Base-by-base conservation (phyloP, 2,888 invertebrate species). In the Dasysyrphus tricinctus region DNA sequence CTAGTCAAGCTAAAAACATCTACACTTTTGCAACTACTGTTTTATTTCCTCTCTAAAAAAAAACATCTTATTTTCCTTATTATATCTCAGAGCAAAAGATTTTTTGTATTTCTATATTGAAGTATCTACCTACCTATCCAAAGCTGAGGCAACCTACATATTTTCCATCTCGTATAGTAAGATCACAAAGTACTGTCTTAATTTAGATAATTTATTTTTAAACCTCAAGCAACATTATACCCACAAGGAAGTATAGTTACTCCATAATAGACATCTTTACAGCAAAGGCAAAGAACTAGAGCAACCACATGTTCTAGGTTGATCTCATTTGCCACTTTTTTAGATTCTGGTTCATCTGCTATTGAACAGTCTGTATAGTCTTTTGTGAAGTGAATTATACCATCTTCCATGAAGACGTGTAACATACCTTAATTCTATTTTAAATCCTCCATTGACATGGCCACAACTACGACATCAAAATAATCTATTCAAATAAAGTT, bases 401-500 rank as follows among this genome's bases (percentile, higher is more conserved):
- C 44, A 70, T 80, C 75, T 80, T 76, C 65, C n/a, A n/a, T 47
- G 67, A 76, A 47, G 42, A 80, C 76, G 32, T 84, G 65, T 61
- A 74, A 56, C 81, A 78, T 85, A 85, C 81, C 77, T 85, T 77
- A 73, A 77, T 81, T 47, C 77, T 56, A 49, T 69, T 77, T 81
- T 74, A 77, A 81, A 85, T 81, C 80, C 67, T 77, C 77, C 81
- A 85, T 81, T 81, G 77, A 85, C 85, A 85, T 80, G 72, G 76
- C 75, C 81, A 57, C 85, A 85, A 77, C 69, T 77, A 77, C 70
- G 73, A 77, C 80, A 81, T 81, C 70, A 19, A 67, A 69, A 70
- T 85, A 85, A 85, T 85, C 85, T 85, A 57, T 77, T 81, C 81
- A 81, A 81, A 76, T 44, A 80, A 80, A 85, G 70, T 84, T 80